phyloP scores from a whole-genome alignment of 2,797 vertebrate species.

The Anniella stebbinsi region DNA sequence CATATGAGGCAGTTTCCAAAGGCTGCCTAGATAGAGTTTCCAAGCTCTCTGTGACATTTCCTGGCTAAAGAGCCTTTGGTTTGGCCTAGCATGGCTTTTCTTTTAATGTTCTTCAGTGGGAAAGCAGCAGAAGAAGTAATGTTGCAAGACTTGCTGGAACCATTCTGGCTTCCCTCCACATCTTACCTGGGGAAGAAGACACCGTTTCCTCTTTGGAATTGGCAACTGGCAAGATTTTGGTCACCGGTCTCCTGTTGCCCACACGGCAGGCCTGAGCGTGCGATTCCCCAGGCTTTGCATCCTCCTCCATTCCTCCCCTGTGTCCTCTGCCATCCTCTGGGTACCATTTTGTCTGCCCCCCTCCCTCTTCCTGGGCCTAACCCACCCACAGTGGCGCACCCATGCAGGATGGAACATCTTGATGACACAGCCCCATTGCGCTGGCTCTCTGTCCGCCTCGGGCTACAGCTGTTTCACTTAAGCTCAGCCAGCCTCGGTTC shows the following conservation, averaged over 20 bases:
- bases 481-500: neutral
- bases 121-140: neutral
- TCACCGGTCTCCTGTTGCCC: no score
- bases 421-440: slow-evolving; percentile 3
- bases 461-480: slow-evolving; percentile 25
- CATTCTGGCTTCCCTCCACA: neutral
- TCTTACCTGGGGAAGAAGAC: neutral
- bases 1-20: neutral
- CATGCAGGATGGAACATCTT: neutral
- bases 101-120: no score
- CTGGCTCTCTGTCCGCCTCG: neutral
- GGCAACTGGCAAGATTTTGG: neutral
- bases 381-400: neutral
- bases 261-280: neutral
- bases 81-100: no score
- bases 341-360: no score
- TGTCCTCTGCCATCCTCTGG: rapidly evolving
- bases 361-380: neutral
- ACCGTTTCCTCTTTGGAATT: neutral
- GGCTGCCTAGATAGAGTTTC: no score
- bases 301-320: neutral
- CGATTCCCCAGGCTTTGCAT: no score
- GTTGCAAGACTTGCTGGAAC: neutral
- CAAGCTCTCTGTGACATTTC: no score
- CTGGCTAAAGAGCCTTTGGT: no score